Evolutionary conservation across 2,797 vertebrate genomes (phyloP).

Genomic region (Chelon auratus): DNA sequence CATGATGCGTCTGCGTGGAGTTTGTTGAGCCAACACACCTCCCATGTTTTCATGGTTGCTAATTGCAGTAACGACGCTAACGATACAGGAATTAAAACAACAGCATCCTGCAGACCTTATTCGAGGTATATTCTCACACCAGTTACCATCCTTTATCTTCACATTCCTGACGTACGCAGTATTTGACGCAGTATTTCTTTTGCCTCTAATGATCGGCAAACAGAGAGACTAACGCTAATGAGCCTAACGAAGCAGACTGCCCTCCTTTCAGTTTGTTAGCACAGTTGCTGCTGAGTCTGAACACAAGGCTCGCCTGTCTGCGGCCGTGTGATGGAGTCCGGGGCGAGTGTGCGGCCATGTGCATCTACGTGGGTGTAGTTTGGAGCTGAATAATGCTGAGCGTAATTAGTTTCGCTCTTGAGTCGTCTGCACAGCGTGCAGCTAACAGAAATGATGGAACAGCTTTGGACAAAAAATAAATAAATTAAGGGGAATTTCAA

Average conservation of each 20-base stretch:
- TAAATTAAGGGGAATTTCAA: too few relatives aligned
- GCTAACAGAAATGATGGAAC: background rate
- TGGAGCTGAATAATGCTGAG: slow-evolving; percentile 5
- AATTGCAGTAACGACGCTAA: background rate
- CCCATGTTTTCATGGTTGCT: background rate
- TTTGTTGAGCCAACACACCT: too few relatives aligned
- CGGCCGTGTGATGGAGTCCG: slow-evolving; percentile 33
- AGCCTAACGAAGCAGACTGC: slow-evolving; percentile 58
- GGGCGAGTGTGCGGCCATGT: slow-evolving; percentile 34
- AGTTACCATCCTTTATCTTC: too few relatives aligned
- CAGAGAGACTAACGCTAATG: slow-evolving; percentile 61
- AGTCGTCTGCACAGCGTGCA: background rate
- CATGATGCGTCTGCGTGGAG: too few relatives aligned
- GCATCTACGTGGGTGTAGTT: slow-evolving; percentile 14
- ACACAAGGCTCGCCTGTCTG: slow-evolving; percentile 67
- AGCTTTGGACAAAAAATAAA: too few relatives aligned
- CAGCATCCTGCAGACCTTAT: too few relatives aligned
- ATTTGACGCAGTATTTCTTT: slow-evolving; percentile 18
- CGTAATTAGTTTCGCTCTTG: background rate
- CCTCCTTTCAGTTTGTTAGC: slow-evolving; percentile 65
- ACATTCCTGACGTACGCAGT: too few relatives aligned
- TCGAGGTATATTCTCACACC: too few relatives aligned
- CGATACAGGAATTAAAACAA: background rate
- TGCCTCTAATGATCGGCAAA: slow-evolving; percentile 56
- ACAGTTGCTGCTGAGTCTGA: slow-evolving; percentile 46